phyloP scores from a whole-genome alignment of 1,140 invertebrate genomes.

The Manduca sexta region DNA sequence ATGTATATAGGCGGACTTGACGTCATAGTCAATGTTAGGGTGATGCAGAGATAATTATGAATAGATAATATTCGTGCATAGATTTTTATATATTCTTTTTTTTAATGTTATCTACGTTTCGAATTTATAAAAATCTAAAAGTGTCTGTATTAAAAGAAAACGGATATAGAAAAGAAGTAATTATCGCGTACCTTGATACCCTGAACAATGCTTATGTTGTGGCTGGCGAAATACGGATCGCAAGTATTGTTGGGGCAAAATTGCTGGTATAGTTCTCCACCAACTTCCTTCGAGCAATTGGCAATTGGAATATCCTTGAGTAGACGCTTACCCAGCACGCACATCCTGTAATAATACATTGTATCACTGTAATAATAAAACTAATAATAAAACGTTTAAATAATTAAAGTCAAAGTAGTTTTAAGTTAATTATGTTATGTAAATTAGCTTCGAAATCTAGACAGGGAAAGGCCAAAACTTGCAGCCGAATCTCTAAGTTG shows the following conservation, averaged over 20 bases:
- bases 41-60: not conserved
- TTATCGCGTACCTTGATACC: conserved; percentile 80
- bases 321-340: conserved; percentile 91
- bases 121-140: too few relatives aligned
- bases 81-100: too few relatives aligned
- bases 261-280: conserved; percentile 76
- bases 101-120: too few relatives aligned
- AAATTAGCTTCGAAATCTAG: too few relatives aligned
- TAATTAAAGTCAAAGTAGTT: too few relatives aligned
- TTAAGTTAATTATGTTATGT: too few relatives aligned
- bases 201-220: conserved; percentile 75
- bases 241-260: conserved; percentile 85
- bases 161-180: not conserved
- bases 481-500: too few relatives aligned
- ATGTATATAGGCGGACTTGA: not conserved
- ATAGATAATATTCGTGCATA: too few relatives aligned
- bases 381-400: too few relatives aligned
- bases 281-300: conserved; percentile 85
- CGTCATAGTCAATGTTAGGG: not conserved
- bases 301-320: conserved; percentile 82
- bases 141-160: too few relatives aligned
- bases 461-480: too few relatives aligned
- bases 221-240: conserved; percentile 83
- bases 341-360: conserved; percentile 84
- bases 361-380: too few relatives aligned